Conservation (phyloP, 2,113 vertebrate genomes). For the Rhombomys opimus region DNA sequence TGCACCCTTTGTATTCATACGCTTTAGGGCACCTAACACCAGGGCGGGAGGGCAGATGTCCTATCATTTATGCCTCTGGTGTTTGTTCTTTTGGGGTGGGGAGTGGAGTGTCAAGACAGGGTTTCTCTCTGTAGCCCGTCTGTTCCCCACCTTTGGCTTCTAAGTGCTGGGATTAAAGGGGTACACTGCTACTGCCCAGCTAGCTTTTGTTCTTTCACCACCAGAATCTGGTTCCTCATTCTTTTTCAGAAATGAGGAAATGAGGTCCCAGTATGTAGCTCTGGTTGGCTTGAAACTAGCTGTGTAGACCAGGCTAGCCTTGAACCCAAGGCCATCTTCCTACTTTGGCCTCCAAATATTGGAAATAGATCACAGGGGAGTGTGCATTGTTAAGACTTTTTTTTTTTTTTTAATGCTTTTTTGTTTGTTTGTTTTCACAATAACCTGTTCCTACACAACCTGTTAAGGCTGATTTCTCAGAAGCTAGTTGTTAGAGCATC, state of each 20-base stretch:
- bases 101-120: too few species aligned
- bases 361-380: not conserved
- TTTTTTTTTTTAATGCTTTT: not conserved
- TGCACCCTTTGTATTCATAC: rapidly evolving
- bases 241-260: not conserved
- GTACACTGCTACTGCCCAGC: not conserved
- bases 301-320: not conserved
- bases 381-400: not conserved
- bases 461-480: not conserved
- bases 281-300: not conserved
- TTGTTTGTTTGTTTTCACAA: not conserved
- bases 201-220: not conserved
- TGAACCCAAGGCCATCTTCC: not conserved
- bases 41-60: not conserved
- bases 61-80: rapidly evolving
- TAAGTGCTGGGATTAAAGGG: not conserved
- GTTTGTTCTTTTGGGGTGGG: too few species aligned
- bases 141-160: not conserved
- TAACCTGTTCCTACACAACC: not conserved
- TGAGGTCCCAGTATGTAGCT: not conserved
- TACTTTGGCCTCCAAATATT: not conserved
- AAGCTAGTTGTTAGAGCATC: not conserved
- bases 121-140: not conserved
- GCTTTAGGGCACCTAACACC: not conserved
- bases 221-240: not conserved